Evolutionary conservation across 1,140 invertebrate species (phyloP).

Genomic region (Oreohelix idahoensis): DNA sequence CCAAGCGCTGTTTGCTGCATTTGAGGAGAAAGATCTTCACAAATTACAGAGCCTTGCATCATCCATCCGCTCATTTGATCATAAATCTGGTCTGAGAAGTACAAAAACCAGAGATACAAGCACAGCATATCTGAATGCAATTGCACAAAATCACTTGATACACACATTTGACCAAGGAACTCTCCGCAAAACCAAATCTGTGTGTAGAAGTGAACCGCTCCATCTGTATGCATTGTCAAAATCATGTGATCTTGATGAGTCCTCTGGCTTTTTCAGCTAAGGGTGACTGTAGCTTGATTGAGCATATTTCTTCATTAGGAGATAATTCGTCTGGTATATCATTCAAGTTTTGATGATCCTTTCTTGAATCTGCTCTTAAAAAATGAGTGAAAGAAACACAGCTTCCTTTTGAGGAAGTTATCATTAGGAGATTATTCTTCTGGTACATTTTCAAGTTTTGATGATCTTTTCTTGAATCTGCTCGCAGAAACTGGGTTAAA

Average conservation of each 20-base stretch:
- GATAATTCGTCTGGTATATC: too few species aligned
- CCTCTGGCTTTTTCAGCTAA: too few species aligned
- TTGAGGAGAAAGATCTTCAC: slow-evolving; percentile 53
- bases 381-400: too few species aligned
- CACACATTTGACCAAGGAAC: slow-evolving; percentile 47
- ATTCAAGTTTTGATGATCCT: too few species aligned
- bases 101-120: slow-evolving; percentile 49
- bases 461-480: too few species aligned
- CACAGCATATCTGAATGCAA: slow-evolving; percentile 20
- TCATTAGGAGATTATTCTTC: too few species aligned
- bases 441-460: too few species aligned
- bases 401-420: too few species aligned
- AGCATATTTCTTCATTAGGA: too few species aligned
- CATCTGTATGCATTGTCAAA: slow-evolving; percentile 49
- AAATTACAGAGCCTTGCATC: slow-evolving; percentile 45
- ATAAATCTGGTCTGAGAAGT: slow-evolving; percentile 37
- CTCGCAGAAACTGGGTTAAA: too few species aligned
- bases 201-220: slow-evolving; percentile 51
- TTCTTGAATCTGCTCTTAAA: too few species aligned
- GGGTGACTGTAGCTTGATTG: too few species aligned
- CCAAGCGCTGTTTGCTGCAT: slow-evolving; percentile 52
- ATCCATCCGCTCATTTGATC: slow-evolving; percentile 50
- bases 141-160: slow-evolving; percentile 48
- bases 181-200: slow-evolving; percentile 42
- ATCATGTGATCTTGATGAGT: not conserved